A percentile compares a stretch with the other conserved stretches of the same genome.
phyloP scores from a whole-genome alignment of 2,113 vertebrate species.

The Larimichthys polyactis region DNA sequence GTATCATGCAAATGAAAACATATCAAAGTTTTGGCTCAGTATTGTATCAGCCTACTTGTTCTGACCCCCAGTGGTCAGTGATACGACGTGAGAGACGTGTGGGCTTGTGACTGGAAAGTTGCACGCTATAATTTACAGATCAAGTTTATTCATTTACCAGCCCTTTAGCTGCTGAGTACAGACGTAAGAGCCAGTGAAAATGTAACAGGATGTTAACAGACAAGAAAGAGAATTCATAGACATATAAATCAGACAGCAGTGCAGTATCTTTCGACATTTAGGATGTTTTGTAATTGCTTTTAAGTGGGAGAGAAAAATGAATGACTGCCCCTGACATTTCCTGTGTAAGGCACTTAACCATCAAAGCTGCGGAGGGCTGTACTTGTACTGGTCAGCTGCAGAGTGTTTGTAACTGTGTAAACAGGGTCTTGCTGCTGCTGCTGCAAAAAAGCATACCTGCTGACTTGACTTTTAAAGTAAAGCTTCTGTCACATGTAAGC shows the following conservation, averaged over 20 bases:
- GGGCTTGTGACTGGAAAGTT: background rate
- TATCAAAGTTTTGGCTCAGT: no score
- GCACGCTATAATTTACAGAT: background rate
- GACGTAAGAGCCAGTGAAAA: background rate
- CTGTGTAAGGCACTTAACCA: conserved; percentile 1
- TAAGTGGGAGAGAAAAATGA: background rate
- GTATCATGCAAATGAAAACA: no score
- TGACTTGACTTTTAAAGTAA: conserved; percentile 45
- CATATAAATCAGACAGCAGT: background rate
- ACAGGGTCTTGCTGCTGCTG: background rate
- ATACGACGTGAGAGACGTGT: background rate
- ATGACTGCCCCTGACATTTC: conserved; percentile 8
- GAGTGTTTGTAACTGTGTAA: conserved; percentile 12
- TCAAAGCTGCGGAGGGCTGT: conserved; percentile 1
- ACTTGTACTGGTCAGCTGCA: background rate
- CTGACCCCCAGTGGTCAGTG: background rate
- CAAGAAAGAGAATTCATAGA: background rate
- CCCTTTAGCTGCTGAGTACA: background rate
- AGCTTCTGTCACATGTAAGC: conserved; percentile 44
- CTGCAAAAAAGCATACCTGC: conserved; percentile 5
- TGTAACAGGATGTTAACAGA: background rate
- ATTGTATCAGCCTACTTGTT: background rate
- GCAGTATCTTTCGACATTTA: background rate
- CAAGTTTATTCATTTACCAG: background rate
- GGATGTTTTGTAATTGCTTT: conserved; percentile 23